A percentile compares a stretch with the other conserved stretches of the same genome.
These are phyloP conservation scores for Brenthis daphne DNA, from an alignment of 2,888 invertebrate species.

Conservation along the genomic window DNA sequence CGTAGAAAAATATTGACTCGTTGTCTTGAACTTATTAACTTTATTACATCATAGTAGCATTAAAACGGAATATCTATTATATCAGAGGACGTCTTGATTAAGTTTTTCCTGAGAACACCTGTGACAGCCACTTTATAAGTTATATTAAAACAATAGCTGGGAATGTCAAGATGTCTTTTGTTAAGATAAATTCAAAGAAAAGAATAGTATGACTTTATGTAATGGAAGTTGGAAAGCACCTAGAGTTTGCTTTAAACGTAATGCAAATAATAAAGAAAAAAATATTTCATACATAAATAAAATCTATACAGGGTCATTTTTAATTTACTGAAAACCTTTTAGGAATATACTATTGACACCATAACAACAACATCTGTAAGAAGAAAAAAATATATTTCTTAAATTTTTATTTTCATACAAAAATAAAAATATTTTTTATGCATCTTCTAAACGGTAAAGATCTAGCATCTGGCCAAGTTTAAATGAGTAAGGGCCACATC, in stretches of 20 bases:
- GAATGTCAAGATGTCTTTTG: constrained; percentile 21
- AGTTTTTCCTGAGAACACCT: constrained; percentile 34
- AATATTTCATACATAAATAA: too few species aligned
- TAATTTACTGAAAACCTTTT: too few species aligned
- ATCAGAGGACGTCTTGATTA: constrained; percentile 34
- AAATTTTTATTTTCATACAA: too few species aligned
- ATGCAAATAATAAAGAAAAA: too few species aligned
- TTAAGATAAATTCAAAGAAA: constrained; percentile 14
- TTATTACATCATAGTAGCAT: constrained; percentile 26
- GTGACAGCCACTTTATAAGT: constrained; percentile 35
- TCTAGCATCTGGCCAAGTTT: too few species aligned
- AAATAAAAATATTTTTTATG: too few species aligned
- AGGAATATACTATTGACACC: too few species aligned
- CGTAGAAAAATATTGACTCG: constrained; percentile 11
- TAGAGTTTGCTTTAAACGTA: neutral
- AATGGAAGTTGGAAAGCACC: neutral
- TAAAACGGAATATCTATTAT: constrained; percentile 36
- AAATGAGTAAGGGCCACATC: too few species aligned
- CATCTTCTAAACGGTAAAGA: too few species aligned
- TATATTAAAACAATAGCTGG: constrained; percentile 37
- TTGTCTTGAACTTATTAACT: constrained; percentile 23
- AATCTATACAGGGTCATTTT: too few species aligned
- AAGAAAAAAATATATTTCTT: too few species aligned
- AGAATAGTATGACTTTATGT: constrained; percentile 6
- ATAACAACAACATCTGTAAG: too few species aligned